A percentile compares a stretch with the other conserved stretches of the same genome.
These are phyloP conservation scores for Macrosiphum euphorbiae DNA, from an alignment of 2,888 invertebrate genomes.

Conservation along the genomic window DNA sequence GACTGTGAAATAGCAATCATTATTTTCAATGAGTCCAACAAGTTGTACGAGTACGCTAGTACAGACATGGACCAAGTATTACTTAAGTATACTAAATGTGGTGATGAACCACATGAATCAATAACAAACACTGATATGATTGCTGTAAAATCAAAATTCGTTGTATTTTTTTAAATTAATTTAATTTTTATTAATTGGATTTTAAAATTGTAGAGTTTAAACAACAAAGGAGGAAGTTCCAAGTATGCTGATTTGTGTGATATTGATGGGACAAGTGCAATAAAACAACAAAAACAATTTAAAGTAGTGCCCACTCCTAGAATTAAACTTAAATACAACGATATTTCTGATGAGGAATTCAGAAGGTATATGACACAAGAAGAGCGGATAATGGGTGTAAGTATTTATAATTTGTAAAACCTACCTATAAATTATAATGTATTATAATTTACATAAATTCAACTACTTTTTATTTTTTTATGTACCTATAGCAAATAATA, in stretches of 20 bases:
- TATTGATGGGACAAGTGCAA: neutral
- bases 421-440: neutral
- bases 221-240: conserved; percentile 91
- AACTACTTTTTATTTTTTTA: neutral
- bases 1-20: conserved; percentile 8
- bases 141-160: conserved; percentile 79
- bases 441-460: neutral
- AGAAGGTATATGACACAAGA: conserved; percentile 93
- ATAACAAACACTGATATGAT: conserved; percentile 99
- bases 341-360: conserved; percentile 93
- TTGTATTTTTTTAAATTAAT: neutral
- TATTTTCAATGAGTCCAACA: neutral
- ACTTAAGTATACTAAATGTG: conserved; percentile 96
- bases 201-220: conserved; percentile 83
- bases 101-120: conserved; percentile 99
- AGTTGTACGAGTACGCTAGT: neutral
- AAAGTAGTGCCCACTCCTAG: conserved; percentile 89
- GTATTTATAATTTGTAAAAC: neutral
- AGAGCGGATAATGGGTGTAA: conserved; percentile 74
- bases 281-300: conserved; percentile 80
- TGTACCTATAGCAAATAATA: neutral
- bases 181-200: neutral
- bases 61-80: conserved; percentile 98
- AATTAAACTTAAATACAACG: conserved; percentile 95
- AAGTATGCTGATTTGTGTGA: neutral